Conservation (phyloP, 2,797 vertebrate species). For the Australoheros facetus region DNA sequence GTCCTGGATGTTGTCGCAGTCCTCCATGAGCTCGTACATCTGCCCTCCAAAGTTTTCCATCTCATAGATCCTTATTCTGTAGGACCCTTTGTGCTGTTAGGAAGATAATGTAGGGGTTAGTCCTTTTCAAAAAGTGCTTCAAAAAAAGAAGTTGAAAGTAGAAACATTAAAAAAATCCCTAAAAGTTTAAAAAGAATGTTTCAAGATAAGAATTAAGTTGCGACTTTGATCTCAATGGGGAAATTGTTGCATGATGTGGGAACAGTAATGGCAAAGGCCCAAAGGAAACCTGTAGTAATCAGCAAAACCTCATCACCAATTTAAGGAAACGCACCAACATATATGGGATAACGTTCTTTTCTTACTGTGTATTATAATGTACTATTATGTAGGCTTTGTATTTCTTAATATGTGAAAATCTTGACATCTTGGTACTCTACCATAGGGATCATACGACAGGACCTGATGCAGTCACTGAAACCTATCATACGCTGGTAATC, state of each 20-base stretch:
- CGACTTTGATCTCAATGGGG: background rate
- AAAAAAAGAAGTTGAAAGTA: background rate
- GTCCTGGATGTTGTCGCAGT: slow-evolving; percentile 61
- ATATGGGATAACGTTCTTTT: background rate
- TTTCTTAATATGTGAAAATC: background rate
- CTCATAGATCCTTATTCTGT: slow-evolving; percentile 69
- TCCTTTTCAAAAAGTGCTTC: background rate
- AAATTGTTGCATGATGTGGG: background rate
- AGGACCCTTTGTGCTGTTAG: slow-evolving; percentile 61
- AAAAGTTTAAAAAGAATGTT: background rate
- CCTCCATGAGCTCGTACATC: slow-evolving; percentile 55
- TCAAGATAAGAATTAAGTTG: background rate
- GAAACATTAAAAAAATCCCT: background rate
- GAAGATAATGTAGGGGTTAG: background rate
- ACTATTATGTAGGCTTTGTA: background rate
- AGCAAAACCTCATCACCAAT: background rate
- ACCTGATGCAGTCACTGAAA: slow-evolving; percentile 66
- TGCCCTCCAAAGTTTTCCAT: slow-evolving; percentile 67
- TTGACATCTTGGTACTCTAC: slow-evolving; percentile 22
- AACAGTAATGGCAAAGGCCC: background rate
- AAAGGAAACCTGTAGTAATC: background rate
- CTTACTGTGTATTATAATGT: background rate
- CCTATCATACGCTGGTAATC: slow-evolving; percentile 73
- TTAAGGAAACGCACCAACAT: background rate
- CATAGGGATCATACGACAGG: slow-evolving; percentile 66